phyloP scores from a whole-genome alignment of 2,888 invertebrate genomes.

The Temnothorax unifasciatus region DNA sequence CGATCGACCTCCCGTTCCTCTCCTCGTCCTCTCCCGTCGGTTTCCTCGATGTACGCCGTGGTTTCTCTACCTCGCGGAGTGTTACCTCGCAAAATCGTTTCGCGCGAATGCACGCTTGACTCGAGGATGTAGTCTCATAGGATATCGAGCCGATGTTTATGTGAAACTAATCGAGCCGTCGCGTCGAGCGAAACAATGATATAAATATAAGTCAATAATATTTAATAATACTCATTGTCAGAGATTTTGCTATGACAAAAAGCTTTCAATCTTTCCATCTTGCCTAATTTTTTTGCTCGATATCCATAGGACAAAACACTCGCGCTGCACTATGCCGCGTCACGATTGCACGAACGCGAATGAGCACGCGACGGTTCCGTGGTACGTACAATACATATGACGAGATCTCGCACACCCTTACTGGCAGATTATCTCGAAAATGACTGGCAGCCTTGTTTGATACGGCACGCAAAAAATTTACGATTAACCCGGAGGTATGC shows the following conservation, averaged over 20 bases:
- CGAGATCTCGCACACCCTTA: constrained; percentile 53
- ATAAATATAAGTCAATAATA: not conserved
- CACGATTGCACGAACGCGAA: constrained; percentile 49
- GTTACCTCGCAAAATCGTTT: constrained; percentile 47
- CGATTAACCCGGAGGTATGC: constrained; percentile 64
- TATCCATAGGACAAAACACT: not conserved
- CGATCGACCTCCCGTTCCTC: constrained; percentile 67
- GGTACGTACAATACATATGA: constrained; percentile 16
- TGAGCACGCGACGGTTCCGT: constrained; percentile 66
- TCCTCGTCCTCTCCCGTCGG: constrained; percentile 13
- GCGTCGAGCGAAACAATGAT: not conserved
- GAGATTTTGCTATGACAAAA: not conserved
- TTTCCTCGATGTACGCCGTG: constrained; percentile 30
- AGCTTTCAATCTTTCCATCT: not conserved
- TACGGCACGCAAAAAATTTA: constrained; percentile 73
- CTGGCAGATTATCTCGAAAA: constrained; percentile 72
- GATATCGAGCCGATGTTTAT: not conserved
- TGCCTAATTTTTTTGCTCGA: not conserved
- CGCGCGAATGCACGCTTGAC: constrained; percentile 50
- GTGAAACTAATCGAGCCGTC: constrained; percentile 7
- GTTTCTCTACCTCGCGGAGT: constrained; percentile 35
- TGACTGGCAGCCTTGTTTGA: constrained; percentile 56
- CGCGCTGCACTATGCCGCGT: not conserved
- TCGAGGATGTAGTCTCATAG: not conserved
- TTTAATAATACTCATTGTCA: not conserved